A percentile compares a stretch with the other conserved stretches of the same genome.
Evolutionary conservation across 2,888 invertebrate species (phyloP).

Genomic region (Cephalotes varians): DNA sequence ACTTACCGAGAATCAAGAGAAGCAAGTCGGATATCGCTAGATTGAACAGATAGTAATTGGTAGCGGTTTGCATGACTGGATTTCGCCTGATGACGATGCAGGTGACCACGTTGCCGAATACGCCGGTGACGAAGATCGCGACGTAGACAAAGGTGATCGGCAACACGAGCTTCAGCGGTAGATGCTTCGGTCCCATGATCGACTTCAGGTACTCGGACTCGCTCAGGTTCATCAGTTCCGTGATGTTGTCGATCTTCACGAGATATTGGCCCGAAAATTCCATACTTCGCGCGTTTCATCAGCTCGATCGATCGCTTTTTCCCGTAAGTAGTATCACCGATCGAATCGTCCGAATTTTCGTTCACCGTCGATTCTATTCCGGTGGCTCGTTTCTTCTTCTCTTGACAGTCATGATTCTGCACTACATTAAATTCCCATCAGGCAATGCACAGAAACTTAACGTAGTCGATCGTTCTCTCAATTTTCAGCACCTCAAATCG

Average conservation of each 20-base stretch:
- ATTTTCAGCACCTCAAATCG: neutral
- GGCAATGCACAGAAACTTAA: constrained; percentile 6
- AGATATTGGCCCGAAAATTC: constrained; percentile 51
- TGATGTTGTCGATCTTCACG: constrained; percentile 78
- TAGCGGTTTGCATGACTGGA: constrained; percentile 94
- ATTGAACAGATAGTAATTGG: constrained; percentile 96
- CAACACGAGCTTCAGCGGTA: constrained; percentile 86
- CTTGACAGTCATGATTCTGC: constrained; percentile 3
- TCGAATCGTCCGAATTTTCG: constrained; percentile 16
- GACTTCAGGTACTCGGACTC: constrained; percentile 88
- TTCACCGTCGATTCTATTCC: neutral
- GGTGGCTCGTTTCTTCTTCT: neutral
- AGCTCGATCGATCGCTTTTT: neutral
- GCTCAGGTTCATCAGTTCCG: constrained; percentile 87
- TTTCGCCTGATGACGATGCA: constrained; percentile 94
- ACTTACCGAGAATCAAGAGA: constrained; percentile 92
- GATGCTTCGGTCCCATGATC: constrained; percentile 88
- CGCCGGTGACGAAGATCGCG: constrained; percentile 92
- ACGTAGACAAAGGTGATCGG: constrained; percentile 90
- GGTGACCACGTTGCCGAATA: constrained; percentile 93
- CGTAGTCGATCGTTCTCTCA: neutral
- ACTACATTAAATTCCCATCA: neutral
- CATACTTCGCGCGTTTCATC: constrained; percentile 55
- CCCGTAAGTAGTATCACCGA: neutral
- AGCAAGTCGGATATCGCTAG: constrained; percentile 95